Conservation (phyloP, 2,888 invertebrate species). For the Caenorhabditis zanzibari region DNA sequence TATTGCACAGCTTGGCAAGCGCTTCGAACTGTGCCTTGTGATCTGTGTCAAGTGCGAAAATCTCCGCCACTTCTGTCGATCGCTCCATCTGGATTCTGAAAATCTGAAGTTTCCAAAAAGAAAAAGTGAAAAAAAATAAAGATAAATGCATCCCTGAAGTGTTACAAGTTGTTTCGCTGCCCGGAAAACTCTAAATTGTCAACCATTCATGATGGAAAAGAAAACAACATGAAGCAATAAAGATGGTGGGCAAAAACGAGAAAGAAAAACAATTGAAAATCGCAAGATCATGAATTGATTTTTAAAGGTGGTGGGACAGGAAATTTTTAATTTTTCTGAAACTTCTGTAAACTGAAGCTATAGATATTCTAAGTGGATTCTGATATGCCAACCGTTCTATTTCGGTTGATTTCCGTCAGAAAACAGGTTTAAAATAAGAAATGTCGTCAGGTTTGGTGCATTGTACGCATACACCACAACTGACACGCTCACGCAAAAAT, state of each 20-base stretch:
- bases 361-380: no score
- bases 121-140: not conserved
- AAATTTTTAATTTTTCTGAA: no score
- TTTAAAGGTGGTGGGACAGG: not conserved
- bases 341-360: no score
- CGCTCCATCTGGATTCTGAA: slow-evolving; percentile 40
- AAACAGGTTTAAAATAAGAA: no score
- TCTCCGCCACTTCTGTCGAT: slow-evolving; percentile 66
- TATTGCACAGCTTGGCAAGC: slow-evolving; percentile 54
- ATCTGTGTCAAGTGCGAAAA: slow-evolving; percentile 75
- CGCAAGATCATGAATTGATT: slow-evolving; percentile 32
- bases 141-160: not conserved
- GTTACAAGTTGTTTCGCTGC: not conserved
- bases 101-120: not conserved
- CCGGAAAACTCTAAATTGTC: not conserved
- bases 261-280: slow-evolving; percentile 3
- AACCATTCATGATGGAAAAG: slow-evolving; percentile 7
- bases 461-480: no score
- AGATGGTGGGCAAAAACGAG: no score
- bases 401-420: no score
- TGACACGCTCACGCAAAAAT: no score
- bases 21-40: slow-evolving; percentile 75
- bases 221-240: slow-evolving; percentile 36
- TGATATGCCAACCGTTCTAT: no score
- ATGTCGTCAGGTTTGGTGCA: no score